phyloP scores from a whole-genome alignment of 2,888 invertebrate species.

The Campoplex capitator region DNA sequence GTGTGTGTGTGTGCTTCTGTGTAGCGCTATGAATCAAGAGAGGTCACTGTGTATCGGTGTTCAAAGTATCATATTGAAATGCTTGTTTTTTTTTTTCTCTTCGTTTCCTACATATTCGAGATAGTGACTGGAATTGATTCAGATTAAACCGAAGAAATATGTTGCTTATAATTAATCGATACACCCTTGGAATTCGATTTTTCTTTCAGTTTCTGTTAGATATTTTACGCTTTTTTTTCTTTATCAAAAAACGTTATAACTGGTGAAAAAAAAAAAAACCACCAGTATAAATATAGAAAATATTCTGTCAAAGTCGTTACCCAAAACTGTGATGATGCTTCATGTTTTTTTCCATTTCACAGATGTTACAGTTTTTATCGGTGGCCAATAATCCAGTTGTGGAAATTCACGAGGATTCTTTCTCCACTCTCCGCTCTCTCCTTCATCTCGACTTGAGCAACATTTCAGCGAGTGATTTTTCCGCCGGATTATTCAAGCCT shows the following conservation, averaged over 20 bases:
- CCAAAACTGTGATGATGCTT: background rate
- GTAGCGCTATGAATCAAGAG: slow-evolving; percentile 36
- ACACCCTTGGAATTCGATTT: background rate
- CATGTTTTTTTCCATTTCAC: slow-evolving; percentile 41
- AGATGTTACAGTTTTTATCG: slow-evolving; percentile 80
- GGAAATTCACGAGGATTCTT: slow-evolving; percentile 81
- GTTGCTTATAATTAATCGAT: background rate
- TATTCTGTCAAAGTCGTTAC: background rate
- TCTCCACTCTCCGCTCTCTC: slow-evolving; percentile 76
- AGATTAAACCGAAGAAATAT: slow-evolving; percentile 7
- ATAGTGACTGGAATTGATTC: slow-evolving; percentile 38
- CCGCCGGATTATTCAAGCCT: slow-evolving; percentile 77
- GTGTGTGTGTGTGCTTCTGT: slow-evolving; percentile 13
- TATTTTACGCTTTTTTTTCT: background rate
- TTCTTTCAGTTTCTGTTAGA: background rate
- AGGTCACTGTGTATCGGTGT: slow-evolving; percentile 45
- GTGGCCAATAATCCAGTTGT: slow-evolving; percentile 80
- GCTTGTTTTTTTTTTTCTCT: background rate
- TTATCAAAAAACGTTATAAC: background rate
- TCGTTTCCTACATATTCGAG: background rate
- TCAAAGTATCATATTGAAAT: slow-evolving; percentile 43
- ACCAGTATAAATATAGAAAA: background rate
- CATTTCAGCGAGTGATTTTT: slow-evolving; percentile 76
- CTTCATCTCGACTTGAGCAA: slow-evolving; percentile 78
- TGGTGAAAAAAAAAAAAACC: background rate